These are phyloP conservation scores for Phocides pigmalion DNA, from an alignment of 1,140 invertebrate genomes.

Conservation along the genomic window DNA sequence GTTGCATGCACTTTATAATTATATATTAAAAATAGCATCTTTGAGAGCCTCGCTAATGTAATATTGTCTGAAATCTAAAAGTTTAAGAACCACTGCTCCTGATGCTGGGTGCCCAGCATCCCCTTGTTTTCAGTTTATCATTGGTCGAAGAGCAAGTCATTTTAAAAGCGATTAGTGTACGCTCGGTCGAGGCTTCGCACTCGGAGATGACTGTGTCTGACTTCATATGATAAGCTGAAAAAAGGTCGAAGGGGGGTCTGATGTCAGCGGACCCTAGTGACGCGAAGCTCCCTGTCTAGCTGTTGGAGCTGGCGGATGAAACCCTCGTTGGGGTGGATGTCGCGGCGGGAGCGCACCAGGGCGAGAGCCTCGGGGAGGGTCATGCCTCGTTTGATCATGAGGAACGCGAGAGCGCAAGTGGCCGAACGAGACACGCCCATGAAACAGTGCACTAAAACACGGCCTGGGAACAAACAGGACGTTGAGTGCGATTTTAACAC, in stretches of 20 bases:
- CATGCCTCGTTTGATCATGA: slow-evolving; percentile 93
- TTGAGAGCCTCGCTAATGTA: slow-evolving; percentile 1
- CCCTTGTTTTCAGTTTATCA: slow-evolving; percentile 10
- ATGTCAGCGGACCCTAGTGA: slow-evolving; percentile 70
- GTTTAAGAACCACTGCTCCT: slow-evolving; percentile 17
- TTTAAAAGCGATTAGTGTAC: slow-evolving; percentile 58
- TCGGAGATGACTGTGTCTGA: slow-evolving; percentile 48
- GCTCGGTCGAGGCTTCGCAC: slow-evolving; percentile 66
- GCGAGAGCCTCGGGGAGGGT: slow-evolving; percentile 89
- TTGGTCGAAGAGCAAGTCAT: not conserved
- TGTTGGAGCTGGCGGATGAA: slow-evolving; percentile 91
- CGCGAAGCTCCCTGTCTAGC: slow-evolving; percentile 86
- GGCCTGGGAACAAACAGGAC: slow-evolving; percentile 83
- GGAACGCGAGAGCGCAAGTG: slow-evolving; percentile 91
- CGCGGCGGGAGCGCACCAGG: slow-evolving; percentile 87
- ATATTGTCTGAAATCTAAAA: not conserved
- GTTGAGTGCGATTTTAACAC: not conserved
- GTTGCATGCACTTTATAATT: too few species aligned
- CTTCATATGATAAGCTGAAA: slow-evolving; percentile 51
- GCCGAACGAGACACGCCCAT: slow-evolving; percentile 93
- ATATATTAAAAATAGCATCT: not conserved
- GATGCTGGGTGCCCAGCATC: slow-evolving; percentile 1
- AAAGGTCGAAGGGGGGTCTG: slow-evolving; percentile 51
- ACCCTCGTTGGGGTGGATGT: slow-evolving; percentile 91
- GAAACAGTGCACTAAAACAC: slow-evolving; percentile 91